These are phyloP conservation scores for Dione juno DNA, from an alignment of 2,888 invertebrate genomes.

Conservation along the genomic window DNA sequence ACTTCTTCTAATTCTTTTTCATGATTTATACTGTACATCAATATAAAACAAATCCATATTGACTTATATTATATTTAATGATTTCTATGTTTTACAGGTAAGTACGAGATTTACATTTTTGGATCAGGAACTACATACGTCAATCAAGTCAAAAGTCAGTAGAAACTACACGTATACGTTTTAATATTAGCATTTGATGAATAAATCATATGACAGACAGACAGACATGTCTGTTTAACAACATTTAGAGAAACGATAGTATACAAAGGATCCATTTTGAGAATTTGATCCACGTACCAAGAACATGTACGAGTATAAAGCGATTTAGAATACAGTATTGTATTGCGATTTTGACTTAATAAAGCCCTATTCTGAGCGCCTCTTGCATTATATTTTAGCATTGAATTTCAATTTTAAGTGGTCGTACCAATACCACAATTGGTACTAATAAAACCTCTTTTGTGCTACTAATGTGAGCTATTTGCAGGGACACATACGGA, in stretches of 20 bases:
- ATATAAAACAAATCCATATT: too few species aligned
- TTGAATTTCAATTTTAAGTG: constrained; percentile 55
- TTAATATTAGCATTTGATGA: constrained; percentile 14
- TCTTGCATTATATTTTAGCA: constrained; percentile 52
- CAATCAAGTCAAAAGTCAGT: constrained; percentile 15
- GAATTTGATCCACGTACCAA: constrained; percentile 42
- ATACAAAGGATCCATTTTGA: constrained; percentile 10
- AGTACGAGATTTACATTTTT: constrained; percentile 18
- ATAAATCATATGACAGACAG: constrained; percentile 18
- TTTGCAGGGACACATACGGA: constrained; percentile 35
- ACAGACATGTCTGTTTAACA: constrained; percentile 14
- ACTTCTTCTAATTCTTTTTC: too few species aligned
- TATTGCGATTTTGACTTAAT: constrained; percentile 47
- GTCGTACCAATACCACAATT: constrained; percentile 49
- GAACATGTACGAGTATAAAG: constrained; percentile 34
- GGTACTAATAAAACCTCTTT: constrained; percentile 51
- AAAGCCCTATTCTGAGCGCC: constrained; percentile 43
- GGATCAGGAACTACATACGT: neutral
- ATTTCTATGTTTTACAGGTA: constrained; percentile 21
- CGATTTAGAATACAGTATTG: constrained; percentile 47
- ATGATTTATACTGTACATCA: too few species aligned
- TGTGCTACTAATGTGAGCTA: constrained; percentile 49
- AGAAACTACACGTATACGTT: neutral
- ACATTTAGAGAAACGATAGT: constrained; percentile 22
- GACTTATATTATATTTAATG: too few species aligned